Evolutionary conservation across 2,888 invertebrate genomes (phyloP).

Genomic region (Busseola fusca): DNA sequence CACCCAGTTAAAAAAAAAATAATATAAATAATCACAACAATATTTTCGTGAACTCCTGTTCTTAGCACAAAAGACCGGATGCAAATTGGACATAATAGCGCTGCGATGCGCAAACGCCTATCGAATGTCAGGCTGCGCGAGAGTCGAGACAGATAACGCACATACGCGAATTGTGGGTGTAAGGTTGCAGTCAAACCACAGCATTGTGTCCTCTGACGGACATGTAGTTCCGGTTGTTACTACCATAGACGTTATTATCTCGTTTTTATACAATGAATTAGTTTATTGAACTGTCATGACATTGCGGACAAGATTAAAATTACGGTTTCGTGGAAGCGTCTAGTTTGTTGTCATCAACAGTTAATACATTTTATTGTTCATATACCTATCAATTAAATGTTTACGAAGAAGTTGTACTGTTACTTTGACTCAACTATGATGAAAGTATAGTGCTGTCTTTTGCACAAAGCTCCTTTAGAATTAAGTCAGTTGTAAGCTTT

Average conservation of each 20-base stretch:
- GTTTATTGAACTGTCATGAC: conserved; percentile 24
- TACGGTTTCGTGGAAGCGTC: conserved; percentile 28
- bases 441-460: neutral
- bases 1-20: neutral
- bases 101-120: conserved; percentile 75
- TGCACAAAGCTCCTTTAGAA: neutral
- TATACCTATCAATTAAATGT: neutral
- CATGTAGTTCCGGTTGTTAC: conserved; percentile 79
- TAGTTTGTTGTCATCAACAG: conserved; percentile 22
- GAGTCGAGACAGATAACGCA: conserved; percentile 70
- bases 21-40: conserved; percentile 23
- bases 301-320: conserved; percentile 30
- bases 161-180: conserved; percentile 71
- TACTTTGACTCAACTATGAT: neutral
- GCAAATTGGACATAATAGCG: conserved; percentile 66
- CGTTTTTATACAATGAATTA: conserved; percentile 41
- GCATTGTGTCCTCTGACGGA: conserved; percentile 73
- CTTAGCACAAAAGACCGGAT: conserved; percentile 69
- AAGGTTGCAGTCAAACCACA: conserved; percentile 80
- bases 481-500: neutral
- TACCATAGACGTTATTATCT: conserved; percentile 50
- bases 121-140: conserved; percentile 69
- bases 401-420: neutral
- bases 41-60: conserved; percentile 43
- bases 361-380: neutral